phyloP scores from a whole-genome alignment of 1,140 invertebrate species.

The Aphis gossypii region DNA sequence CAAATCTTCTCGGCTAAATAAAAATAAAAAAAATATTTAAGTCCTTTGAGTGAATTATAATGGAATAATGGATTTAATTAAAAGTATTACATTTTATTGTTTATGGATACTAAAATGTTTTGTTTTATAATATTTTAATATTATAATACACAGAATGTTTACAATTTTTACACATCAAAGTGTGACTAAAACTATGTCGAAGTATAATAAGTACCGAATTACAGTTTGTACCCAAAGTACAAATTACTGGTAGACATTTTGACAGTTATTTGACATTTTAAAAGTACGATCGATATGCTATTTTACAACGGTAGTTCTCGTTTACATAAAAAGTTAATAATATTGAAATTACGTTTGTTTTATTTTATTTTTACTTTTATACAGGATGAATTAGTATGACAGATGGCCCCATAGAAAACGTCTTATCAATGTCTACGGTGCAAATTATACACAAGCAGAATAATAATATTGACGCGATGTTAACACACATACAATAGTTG shows the following conservation, averaged over 20 bases:
- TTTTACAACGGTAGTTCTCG: background rate
- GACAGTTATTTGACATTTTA: slow-evolving; percentile 12
- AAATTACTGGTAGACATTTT: background rate
- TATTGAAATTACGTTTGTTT: background rate
- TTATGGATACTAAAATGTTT: background rate
- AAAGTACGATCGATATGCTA: background rate
- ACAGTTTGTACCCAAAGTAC: background rate
- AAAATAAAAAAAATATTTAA: background rate
- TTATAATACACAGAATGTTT: background rate
- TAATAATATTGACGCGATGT: background rate
- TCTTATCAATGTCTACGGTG: background rate
- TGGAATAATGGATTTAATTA: too few species aligned
- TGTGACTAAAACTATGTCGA: background rate
- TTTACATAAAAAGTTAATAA: slow-evolving; percentile 15
- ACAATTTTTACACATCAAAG: background rate
- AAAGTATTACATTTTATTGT: background rate
- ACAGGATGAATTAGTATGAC: background rate
- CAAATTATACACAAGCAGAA: background rate
- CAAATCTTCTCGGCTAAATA: background rate
- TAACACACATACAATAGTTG: background rate
- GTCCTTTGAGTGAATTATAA: too few species aligned
- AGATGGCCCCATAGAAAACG: background rate
- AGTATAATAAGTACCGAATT: background rate
- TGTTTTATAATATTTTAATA: too few species aligned
- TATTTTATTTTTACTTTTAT: background rate